Conservation (phyloP, 2,888 invertebrate species). For the Hydriomena furcata region DNA sequence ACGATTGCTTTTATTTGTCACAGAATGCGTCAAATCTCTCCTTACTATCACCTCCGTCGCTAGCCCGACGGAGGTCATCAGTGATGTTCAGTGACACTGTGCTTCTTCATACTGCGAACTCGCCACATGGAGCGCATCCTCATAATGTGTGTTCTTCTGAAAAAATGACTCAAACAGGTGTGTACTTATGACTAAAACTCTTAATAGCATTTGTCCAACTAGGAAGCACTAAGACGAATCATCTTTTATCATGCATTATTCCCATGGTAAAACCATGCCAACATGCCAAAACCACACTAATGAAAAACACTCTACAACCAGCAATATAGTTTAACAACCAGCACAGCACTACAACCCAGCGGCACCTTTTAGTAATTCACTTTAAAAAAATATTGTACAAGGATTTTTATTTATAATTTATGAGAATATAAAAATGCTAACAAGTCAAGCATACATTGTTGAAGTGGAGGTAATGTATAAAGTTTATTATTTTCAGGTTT, state of each 20-base stretch:
- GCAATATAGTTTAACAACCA: no score
- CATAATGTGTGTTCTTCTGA: conserved; percentile 90
- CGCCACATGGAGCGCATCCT: conserved; percentile 62
- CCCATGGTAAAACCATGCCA: no score
- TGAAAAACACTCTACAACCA: no score
- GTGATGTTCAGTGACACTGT: conserved; percentile 96
- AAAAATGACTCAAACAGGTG: conserved; percentile 94
- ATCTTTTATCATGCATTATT: no score
- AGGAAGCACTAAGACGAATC: neutral
- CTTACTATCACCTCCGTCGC: conserved; percentile 89
- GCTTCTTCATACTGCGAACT: conserved; percentile 84
- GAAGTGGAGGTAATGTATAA: conserved; percentile 1
- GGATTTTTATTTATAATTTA: no score
- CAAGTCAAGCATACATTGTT: no score
- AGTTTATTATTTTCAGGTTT: no score
- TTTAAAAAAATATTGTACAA: no score
- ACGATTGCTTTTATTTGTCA: neutral
- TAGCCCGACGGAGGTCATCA: conserved; percentile 89
- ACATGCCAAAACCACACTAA: no score
- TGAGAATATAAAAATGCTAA: no score
- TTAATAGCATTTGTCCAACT: neutral
- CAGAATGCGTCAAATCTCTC: conserved; percentile 87
- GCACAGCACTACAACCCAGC: no score
- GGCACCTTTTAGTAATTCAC: no score
- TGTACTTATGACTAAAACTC: neutral